phyloP scores from a whole-genome alignment of 2,113 vertebrate species.

The Chunga burmeisteri region DNA sequence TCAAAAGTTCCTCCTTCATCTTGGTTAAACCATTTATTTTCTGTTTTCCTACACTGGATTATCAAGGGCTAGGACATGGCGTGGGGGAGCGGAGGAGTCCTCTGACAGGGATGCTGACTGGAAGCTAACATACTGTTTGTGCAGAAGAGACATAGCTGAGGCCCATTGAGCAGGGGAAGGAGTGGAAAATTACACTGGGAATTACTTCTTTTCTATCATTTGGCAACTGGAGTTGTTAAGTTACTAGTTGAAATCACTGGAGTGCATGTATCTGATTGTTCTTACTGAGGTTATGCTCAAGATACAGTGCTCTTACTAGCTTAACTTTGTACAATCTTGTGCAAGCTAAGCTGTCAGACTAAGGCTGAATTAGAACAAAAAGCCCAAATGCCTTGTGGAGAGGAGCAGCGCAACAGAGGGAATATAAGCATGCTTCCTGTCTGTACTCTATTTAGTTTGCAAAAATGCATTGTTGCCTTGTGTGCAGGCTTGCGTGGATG shows the following conservation, averaged over 20 bases:
- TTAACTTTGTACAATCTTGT: neutral
- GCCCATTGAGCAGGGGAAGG: neutral
- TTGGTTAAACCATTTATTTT: neutral
- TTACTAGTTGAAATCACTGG: neutral
- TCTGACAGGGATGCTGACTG: neutral
- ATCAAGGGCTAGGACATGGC: neutral
- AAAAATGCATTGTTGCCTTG: neutral
- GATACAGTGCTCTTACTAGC: neutral
- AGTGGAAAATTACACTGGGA: neutral
- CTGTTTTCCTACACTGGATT: neutral
- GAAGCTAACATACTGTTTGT: neutral
- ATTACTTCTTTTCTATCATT: neutral
- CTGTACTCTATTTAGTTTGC: neutral
- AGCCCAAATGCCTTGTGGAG: neutral
- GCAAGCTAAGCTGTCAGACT: neutral
- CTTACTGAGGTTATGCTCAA: neutral
- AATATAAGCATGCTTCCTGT: neutral
- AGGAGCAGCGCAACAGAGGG: neutral
- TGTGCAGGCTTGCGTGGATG: neutral
- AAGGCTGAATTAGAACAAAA: neutral
- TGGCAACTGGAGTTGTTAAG: neutral
- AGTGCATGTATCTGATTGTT: accelerated
- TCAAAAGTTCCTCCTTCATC: neutral
- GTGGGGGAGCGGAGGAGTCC: neutral
- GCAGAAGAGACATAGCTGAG: neutral